Conservation (phyloP, 2,797 vertebrate genomes). For the Mionectes olivaceus region DNA sequence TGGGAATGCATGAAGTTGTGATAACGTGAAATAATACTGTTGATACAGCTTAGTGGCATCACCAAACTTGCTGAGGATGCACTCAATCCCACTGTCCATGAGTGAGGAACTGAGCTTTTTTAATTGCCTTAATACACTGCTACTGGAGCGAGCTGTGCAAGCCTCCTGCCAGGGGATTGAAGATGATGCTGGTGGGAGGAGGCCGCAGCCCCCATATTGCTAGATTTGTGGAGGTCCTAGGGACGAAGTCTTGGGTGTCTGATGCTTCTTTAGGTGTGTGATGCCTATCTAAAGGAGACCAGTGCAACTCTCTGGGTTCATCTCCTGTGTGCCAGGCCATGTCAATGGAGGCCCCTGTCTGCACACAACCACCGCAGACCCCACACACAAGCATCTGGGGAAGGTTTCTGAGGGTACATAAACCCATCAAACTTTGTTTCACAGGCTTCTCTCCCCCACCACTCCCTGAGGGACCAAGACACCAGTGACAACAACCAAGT, state of each 20-base stretch:
- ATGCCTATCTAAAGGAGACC: neutral
- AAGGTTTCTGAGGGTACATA: neutral
- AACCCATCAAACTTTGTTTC: neutral
- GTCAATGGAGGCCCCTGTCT: neutral
- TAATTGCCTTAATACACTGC: neutral
- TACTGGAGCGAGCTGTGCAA: neutral
- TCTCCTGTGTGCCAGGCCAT: neutral
- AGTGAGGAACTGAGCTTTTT: neutral
- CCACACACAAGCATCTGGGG: too few relatives aligned
- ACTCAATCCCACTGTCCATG: accelerated
- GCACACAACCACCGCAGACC: neutral
- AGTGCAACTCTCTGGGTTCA: neutral
- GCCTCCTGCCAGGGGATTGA: neutral
- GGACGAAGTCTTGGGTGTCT: neutral
- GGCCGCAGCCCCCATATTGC: neutral
- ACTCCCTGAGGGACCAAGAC: neutral
- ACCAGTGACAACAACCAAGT: neutral
- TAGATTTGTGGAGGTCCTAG: neutral
- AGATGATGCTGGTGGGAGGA: neutral
- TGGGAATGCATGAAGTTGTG: neutral
- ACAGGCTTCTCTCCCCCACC: neutral
- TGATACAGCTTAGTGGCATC: neutral
- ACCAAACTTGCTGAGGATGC: neutral
- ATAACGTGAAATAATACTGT: neutral
- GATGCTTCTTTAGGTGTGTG: neutral